phyloP scores from a whole-genome alignment of 2,113 vertebrate species.

The Elanoides forficatus region DNA sequence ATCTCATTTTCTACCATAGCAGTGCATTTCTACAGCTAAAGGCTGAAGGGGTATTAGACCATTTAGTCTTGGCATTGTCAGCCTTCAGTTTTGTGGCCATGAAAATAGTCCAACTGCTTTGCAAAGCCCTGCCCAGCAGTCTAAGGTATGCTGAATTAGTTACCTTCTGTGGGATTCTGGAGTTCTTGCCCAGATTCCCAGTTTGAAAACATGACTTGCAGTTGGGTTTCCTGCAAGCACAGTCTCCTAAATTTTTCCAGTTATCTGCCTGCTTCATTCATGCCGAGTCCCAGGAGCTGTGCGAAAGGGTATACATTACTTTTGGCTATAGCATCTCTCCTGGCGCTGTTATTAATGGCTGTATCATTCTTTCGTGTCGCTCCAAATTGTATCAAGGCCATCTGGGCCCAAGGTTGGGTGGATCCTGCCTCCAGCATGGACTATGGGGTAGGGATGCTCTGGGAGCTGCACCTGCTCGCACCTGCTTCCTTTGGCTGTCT shows the following conservation, averaged over 20 bases:
- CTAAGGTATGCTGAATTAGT: not conserved
- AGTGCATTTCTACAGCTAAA: not conserved
- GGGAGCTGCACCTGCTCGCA: not conserved
- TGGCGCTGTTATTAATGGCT: not conserved
- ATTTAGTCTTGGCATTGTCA: not conserved
- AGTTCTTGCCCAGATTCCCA: not conserved
- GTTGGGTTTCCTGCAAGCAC: not conserved
- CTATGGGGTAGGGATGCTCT: not conserved
- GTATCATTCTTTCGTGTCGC: not conserved
- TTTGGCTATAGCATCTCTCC: not conserved
- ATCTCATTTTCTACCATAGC: not conserved
- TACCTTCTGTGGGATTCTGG: not conserved
- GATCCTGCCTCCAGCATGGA: accelerated
- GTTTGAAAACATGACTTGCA: not conserved
- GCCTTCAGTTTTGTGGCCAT: not conserved
- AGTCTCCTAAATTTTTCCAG: not conserved
- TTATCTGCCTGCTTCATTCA: not conserved
- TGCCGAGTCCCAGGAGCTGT: not conserved
- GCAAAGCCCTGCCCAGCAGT: not conserved
- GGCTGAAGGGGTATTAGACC: not conserved
- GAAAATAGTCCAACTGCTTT: not conserved
- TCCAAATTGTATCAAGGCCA: not conserved
- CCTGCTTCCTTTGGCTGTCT: not conserved
- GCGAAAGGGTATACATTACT: not conserved
- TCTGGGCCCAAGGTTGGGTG: not conserved